phyloP scores from a whole-genome alignment of 2,797 vertebrate species.

The Petrocephalus sullivani region DNA sequence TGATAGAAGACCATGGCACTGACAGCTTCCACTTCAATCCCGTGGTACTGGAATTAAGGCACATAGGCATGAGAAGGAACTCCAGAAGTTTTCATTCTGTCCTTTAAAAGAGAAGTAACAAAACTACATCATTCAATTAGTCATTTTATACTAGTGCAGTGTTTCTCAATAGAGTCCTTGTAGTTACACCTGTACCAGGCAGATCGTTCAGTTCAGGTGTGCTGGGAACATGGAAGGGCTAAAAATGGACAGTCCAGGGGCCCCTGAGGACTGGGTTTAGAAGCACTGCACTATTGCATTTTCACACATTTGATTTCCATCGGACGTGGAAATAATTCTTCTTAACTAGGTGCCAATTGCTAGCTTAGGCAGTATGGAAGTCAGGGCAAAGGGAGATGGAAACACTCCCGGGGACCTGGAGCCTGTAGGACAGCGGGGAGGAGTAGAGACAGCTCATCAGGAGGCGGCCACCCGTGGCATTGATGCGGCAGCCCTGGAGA shows the following conservation, averaged over 20 bases:
- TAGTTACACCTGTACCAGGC: background rate
- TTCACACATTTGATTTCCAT: background rate
- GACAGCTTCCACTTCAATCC: conserved; percentile 37
- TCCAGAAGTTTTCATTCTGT: background rate
- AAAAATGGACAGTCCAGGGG: background rate
- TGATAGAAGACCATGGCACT: conserved; percentile 51
- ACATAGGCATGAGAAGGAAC: background rate
- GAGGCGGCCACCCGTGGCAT: conserved; percentile 44
- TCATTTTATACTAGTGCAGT: background rate
- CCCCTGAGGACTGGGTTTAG: background rate
- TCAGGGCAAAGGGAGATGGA: background rate
- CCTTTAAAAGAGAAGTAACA: background rate
- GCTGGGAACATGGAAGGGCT: too few relatives aligned
- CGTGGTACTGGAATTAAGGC: conserved; percentile 31
- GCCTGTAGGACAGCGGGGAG: conserved; percentile 46
- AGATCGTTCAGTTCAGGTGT: background rate
- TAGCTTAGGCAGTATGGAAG: background rate
- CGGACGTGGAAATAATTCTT: background rate
- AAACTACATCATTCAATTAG: background rate
- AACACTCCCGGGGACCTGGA: conserved; percentile 31
- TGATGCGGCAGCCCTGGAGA: conserved; percentile 55
- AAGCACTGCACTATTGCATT: background rate
- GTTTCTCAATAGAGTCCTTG: background rate
- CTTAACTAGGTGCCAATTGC: background rate
- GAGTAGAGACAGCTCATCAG: conserved; percentile 47